These are phyloP conservation scores for Lucinisca nassula DNA, from an alignment of 2,888 invertebrate genomes.

Conservation along the genomic window DNA sequence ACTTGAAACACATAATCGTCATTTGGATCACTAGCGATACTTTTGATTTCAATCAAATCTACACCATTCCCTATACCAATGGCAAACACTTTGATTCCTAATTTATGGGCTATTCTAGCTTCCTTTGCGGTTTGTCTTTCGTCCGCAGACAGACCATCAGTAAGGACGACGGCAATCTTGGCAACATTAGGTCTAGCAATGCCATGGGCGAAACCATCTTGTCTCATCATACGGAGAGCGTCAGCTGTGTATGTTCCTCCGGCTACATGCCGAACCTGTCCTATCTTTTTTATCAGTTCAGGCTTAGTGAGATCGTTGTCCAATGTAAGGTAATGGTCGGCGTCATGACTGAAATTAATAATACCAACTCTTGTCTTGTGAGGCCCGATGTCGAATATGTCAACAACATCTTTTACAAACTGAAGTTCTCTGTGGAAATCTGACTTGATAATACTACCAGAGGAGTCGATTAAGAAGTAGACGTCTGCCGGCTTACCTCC, in stretches of 20 bases:
- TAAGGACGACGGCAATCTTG: slow-evolving; percentile 81
- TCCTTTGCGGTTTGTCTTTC: slow-evolving; percentile 73
- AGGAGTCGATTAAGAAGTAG: slow-evolving; percentile 77
- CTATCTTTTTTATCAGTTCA: slow-evolving; percentile 64
- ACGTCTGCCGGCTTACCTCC: slow-evolving; percentile 78
- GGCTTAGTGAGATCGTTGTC: slow-evolving; percentile 54
- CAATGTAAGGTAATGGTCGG: slow-evolving; percentile 66
- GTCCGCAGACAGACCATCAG: slow-evolving; percentile 82
- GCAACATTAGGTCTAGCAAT: slow-evolving; percentile 71
- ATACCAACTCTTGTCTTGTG: slow-evolving; percentile 75
- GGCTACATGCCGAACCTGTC: slow-evolving; percentile 59
- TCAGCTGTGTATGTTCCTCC: slow-evolving; percentile 77
- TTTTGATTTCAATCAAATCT: slow-evolving; percentile 75
- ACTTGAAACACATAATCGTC: slow-evolving; percentile 78
- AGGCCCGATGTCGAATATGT: slow-evolving; percentile 73
- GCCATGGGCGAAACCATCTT: slow-evolving; percentile 66
- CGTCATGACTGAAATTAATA: slow-evolving; percentile 71
- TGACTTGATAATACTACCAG: slow-evolving; percentile 78
- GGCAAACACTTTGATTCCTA: slow-evolving; percentile 80
- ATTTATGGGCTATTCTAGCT: slow-evolving; percentile 72
- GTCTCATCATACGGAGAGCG: slow-evolving; percentile 70
- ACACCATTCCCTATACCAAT: slow-evolving; percentile 82
- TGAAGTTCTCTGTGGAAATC: slow-evolving; percentile 78
- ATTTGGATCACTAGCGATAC: slow-evolving; percentile 78
- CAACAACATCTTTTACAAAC: slow-evolving; percentile 74